Conservation (phyloP, 2,797 vertebrate genomes). For the Halcyon badia region DNA sequence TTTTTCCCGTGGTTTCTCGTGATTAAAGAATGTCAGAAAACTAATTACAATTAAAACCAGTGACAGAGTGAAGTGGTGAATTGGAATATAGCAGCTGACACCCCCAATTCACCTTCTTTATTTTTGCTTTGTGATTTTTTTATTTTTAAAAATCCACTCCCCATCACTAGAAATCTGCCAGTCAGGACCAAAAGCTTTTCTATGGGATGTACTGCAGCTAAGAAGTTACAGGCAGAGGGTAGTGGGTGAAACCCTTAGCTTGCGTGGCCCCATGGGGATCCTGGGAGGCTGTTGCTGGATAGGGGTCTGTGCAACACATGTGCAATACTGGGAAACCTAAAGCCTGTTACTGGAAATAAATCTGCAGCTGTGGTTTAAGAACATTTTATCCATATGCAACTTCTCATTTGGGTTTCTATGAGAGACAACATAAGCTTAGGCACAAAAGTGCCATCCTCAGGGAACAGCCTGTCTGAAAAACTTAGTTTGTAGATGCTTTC, state of each 20-base stretch:
- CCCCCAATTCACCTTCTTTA: background rate
- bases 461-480: background rate
- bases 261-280: accelerated
- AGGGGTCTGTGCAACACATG: accelerated
- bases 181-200: background rate
- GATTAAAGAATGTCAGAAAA: background rate
- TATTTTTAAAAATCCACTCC: background rate
- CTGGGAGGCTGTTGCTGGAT: background rate
- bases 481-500: background rate
- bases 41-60: background rate
- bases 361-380: background rate
- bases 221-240: background rate
- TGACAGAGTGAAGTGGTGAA: background rate
- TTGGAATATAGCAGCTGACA: background rate
- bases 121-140: background rate
- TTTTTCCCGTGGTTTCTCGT: background rate
- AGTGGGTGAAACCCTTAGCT: background rate
- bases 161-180: background rate
- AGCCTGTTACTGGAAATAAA: background rate
- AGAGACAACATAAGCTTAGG: background rate
- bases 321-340: background rate
- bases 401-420: background rate
- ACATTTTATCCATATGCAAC: background rate
- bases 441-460: background rate
- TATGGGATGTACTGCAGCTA: background rate